Conservation (phyloP, 2,888 invertebrate species). For the Temnothorax rugatulus region DNA sequence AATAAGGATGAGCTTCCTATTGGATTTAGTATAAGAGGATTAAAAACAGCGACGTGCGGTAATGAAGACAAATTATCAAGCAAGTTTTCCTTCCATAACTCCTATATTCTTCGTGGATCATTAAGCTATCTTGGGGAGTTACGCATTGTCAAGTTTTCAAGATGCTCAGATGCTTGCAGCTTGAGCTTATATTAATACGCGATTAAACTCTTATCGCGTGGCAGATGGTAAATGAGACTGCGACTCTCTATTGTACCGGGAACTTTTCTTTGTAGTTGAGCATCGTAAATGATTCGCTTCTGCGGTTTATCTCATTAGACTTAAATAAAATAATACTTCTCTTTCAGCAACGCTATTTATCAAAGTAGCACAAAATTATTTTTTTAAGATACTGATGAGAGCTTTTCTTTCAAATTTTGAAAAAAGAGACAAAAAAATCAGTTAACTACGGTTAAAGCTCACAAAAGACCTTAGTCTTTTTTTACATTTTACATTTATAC, state of each 20-base stretch:
- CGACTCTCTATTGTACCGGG: slow-evolving; percentile 59
- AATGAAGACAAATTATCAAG: slow-evolving; percentile 54
- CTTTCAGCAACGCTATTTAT: not conserved
- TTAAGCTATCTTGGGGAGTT: slow-evolving; percentile 42
- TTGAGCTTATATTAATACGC: slow-evolving; percentile 59
- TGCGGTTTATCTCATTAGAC: not conserved
- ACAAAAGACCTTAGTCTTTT: not conserved
- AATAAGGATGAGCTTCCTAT: slow-evolving; percentile 6
- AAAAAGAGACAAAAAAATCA: not conserved
- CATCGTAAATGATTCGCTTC: not conserved
- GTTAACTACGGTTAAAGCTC: not conserved
- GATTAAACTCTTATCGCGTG: slow-evolving; percentile 62
- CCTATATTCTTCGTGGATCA: slow-evolving; percentile 27
- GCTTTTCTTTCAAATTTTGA: not conserved
- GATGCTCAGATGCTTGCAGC: slow-evolving; percentile 26
- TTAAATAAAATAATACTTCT: slow-evolving; percentile 2
- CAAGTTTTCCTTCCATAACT: slow-evolving; percentile 9
- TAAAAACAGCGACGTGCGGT: slow-evolving; percentile 36
- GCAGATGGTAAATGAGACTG: slow-evolving; percentile 61
- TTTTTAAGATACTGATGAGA: not conserved
- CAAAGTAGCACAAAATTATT: not conserved
- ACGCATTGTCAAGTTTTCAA: slow-evolving; percentile 53
- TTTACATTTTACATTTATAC: not conserved
- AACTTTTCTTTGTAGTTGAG: slow-evolving; percentile 11
- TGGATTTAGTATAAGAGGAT: slow-evolving; percentile 38